Percentiles rank a stretch among this genome's conserved stretches.
Conservation (phyloP, 2,888 invertebrate genomes). For the Scaptomyza flava region DNA sequence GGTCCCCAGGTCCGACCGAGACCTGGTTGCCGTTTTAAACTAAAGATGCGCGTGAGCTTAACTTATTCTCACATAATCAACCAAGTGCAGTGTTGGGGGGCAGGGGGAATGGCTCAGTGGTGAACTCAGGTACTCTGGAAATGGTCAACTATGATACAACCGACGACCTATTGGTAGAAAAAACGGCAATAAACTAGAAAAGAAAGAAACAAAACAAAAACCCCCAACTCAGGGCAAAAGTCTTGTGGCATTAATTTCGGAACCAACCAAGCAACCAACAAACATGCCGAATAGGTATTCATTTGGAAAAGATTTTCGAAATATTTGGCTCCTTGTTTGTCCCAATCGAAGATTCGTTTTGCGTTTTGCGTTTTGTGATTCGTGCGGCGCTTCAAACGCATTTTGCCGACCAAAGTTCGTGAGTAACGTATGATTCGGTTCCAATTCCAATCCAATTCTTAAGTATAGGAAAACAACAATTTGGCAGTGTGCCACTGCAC, state of each 20-base stretch:
- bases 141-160: slow-evolving; percentile 36
- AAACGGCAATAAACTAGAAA: neutral
- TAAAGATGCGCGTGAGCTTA: slow-evolving; percentile 34
- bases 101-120: neutral
- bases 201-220: neutral
- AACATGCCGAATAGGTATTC: slow-evolving; percentile 17
- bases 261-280: neutral
- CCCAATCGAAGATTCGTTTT: slow-evolving; percentile 6
- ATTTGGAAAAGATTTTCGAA: slow-evolving; percentile 26
- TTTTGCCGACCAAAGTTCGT: slow-evolving; percentile 6
- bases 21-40: slow-evolving; percentile 39
- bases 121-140: slow-evolving; percentile 38
- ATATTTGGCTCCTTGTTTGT: slow-evolving; percentile 10
- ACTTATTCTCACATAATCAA: slow-evolving; percentile 36
- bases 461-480: slow-evolving; percentile 13
- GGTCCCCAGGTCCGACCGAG: slow-evolving; percentile 36
- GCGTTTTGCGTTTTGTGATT: neutral
- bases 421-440: slow-evolving; percentile 6
- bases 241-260: neutral
- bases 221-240: neutral
- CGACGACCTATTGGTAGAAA: slow-evolving; percentile 2
- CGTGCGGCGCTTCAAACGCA: slow-evolving; percentile 21
- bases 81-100: slow-evolving; percentile 18
- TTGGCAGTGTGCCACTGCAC: slow-evolving; percentile 32
- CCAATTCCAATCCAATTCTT: slow-evolving; percentile 12